Evolutionary conservation across 1,140 invertebrate genomes (phyloP), one percentile per base, ranked within the genome.

Genomic region (Trichogramma pretiosum): DNA sequence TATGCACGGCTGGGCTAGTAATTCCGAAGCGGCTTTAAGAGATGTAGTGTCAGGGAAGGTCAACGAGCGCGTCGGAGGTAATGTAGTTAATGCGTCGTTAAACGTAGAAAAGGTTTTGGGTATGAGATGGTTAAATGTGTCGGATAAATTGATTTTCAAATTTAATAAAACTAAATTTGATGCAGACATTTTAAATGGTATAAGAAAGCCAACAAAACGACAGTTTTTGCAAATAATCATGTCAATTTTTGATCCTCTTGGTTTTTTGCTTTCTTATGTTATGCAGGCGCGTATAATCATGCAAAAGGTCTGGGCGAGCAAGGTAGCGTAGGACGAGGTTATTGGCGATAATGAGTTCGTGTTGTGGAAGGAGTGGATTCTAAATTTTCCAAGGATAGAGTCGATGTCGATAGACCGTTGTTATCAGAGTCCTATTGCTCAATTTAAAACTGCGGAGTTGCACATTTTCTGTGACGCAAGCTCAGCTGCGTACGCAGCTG

Each of bases 211-310:
- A 10, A 57, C 58, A 9, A 64, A 65, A 47, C 23, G 58, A 36
- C 41, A 54, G 22, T 39, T 62, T 30, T 46, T 64, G 14, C 44
- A 44, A 0, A 43, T 57, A 8, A 48, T 61, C 4, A 53, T 61
- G 50, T n/a, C 14, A 16, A 14, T 34, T 34, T 34, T n/a, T 34
- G 33, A 34, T 34, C 33, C 33, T 11, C 17, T n/a, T 7, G 33
- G n/a, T 14, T 14, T 34, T 5, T 16, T 34, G 13, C 44, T 58
- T 10, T 61, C 64, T 16, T 59, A 65, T 33, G 54, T 45, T 11
- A 60, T 67, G 33, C 58, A 55, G 38, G 35, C 50, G 23, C 65
- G 67, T 57, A 64, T 67, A 8, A 36, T 70, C 3, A 40, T 72
- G 2, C 67, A 70, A 54, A 48, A 62, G 9, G 48, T 63, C 14